A percentile compares a stretch with the other conserved stretches of the same genome.
Evolutionary conservation across 2,797 vertebrate species (phyloP).

Genomic region (Falco columbarius): DNA sequence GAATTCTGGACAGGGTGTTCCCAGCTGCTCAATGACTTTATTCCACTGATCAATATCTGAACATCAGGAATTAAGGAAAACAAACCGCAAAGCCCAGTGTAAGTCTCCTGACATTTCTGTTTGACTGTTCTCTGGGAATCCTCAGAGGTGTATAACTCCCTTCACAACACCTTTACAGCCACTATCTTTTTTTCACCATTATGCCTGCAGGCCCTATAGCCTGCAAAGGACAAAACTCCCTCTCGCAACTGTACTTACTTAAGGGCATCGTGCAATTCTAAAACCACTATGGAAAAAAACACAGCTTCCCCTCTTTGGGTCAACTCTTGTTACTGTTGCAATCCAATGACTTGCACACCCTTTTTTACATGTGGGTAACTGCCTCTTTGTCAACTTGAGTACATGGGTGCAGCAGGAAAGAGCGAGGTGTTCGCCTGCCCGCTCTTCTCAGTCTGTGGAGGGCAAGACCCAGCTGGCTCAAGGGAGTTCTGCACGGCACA

Average conservation of each 20-base stretch:
- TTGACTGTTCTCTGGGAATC: not conserved
- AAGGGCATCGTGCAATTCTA: not conserved
- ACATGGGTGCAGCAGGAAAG: accelerated
- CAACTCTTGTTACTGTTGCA: not conserved
- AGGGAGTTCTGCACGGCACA: not conserved
- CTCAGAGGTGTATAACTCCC: not conserved
- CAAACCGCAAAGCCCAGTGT: not conserved
- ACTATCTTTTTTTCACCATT: not conserved
- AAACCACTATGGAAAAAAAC: not conserved
- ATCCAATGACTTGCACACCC: not conserved
- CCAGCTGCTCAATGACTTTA: constrained; percentile 99
- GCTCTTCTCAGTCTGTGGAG: not conserved
- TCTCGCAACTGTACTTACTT: not conserved
- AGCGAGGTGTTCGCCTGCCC: accelerated
- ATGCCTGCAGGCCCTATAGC: not conserved
- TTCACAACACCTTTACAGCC: not conserved
- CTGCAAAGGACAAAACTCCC: not conserved
- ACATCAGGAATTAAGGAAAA: constrained; percentile 82
- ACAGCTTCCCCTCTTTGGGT: not conserved
- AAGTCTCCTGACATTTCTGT: not conserved
- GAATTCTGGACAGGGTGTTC: constrained; percentile 94
- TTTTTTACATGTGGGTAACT: not conserved
- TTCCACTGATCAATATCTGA: constrained; percentile 99
- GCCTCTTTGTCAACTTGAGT: not conserved
- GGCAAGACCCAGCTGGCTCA: not conserved